Evolutionary conservation across 30 jellyfish, hydroid and myxozoan genomes (phyloP), one percentile per base, ranked within the genome.

Genomic region (Rhopilema esculentum): DNA sequence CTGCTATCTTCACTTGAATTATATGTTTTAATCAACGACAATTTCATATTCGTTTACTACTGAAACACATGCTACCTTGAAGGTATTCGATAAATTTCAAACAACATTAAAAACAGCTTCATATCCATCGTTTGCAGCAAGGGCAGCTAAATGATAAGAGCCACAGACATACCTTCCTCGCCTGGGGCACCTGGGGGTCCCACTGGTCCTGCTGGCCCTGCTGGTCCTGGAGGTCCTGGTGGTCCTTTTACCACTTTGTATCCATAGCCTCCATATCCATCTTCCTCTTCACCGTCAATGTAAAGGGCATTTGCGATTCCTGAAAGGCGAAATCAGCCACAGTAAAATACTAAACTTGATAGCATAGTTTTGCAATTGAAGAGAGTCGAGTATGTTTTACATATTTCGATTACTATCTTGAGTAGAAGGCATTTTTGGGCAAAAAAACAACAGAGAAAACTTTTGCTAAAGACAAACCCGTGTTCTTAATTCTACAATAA

Each of bases 181-280:
- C 57, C 57, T 6, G 57, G 57, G 57, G 57, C 9, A 2, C 57
- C 57, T 40, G 57, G 12, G 12, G 57, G 57, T 27, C 82, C 82
- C 28, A 8, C 15, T 29, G 82, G 82, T 15, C 82, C 82, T 26
- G 63, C 65, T 71, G 82, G 82, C 7, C 82, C 82, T 26, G 82
- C 26, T 28, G 82, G 82, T 17, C 82, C 82, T 25, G 30, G 78
- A 8, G 82, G 82, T 71, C 82, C 82, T 30, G 63, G 63, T 7
- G 49, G 23, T 1, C 22, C 49, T 26, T 67, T 67, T 40, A 40
- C 12, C 78, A 67, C 78, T 71, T 57, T 25, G 49, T 71, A 71
- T 24, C 78, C 78, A 24, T 67, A 67, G 16, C 31, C 17, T 8
- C n/a, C 0, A 1, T 12, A 2, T 2, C 16, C 65, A 30, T 26